A percentile compares a stretch with the other conserved stretches of the same genome.
Evolutionary conservation across 2,888 invertebrate species (phyloP).

Genomic region (Dasypogon diadema): DNA sequence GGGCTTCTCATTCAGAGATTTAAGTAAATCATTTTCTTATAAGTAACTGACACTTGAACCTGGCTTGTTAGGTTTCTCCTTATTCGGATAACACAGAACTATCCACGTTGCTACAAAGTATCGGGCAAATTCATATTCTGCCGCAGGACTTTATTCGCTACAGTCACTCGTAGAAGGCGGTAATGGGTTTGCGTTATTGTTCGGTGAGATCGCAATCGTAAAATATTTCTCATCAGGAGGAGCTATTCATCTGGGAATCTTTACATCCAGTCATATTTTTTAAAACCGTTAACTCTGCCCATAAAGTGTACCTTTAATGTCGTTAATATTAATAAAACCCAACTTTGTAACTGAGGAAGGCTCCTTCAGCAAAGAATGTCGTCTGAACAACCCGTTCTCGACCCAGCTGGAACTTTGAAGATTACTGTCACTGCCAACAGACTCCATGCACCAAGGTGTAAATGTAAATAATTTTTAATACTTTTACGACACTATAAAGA

Average conservation of each 20-base stretch:
- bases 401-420: neutral
- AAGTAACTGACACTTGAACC: too few relatives aligned
- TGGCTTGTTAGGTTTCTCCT: too few relatives aligned
- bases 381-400: neutral
- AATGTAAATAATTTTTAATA: conserved; percentile 48
- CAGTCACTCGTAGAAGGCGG: conserved; percentile 21
- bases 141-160: neutral
- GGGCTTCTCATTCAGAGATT: too few relatives aligned
- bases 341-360: conserved; percentile 52
- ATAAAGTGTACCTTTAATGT: conserved; percentile 55
- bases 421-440: conserved; percentile 33
- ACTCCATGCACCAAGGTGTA: conserved; percentile 38
- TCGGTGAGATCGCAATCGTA: conserved; percentile 48
- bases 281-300: conserved; percentile 51
- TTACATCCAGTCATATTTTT: conserved; percentile 19
- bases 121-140: neutral
- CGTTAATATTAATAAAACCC: conserved; percentile 55
- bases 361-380: conserved; percentile 21
- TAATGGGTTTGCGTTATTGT: conserved; percentile 52
- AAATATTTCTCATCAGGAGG: conserved; percentile 54
- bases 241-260: conserved; percentile 51
- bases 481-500: conserved; percentile 43
- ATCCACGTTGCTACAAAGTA: neutral
- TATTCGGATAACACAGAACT: too few relatives aligned
- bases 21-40: too few relatives aligned